These are phyloP conservation scores for Phylloscopus trochilus DNA, from an alignment of 2,113 vertebrate species.

Conservation along the genomic window DNA sequence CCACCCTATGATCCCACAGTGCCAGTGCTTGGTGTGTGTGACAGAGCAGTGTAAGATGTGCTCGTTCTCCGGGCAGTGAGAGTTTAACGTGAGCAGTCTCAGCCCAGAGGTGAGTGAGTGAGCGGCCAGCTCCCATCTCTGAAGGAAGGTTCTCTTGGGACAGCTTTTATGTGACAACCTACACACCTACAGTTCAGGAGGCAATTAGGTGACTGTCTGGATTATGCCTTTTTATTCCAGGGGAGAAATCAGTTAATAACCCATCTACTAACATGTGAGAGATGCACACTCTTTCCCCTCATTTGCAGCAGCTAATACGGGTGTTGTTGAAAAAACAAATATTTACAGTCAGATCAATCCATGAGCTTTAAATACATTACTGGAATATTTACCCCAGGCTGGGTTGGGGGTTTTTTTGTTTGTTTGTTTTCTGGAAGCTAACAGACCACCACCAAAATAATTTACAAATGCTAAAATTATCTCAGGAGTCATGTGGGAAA, in stretches of 20 bases:
- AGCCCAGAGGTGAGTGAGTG: neutral
- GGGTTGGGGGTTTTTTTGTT: neutral
- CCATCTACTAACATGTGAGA: neutral
- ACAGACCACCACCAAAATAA: neutral
- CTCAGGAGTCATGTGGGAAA: neutral
- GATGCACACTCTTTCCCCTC: neutral
- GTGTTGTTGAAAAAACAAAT: neutral
- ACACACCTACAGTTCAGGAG: neutral
- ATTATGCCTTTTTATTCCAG: neutral
- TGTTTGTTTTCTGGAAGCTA: neutral
- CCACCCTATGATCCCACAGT: accelerated
- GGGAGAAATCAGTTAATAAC: neutral
- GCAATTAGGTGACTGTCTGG: neutral
- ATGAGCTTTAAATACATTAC: neutral
- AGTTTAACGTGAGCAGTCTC: neutral
- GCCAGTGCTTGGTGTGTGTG: neutral
- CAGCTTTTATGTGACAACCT: neutral
- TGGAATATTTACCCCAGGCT: neutral
- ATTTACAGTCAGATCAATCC: neutral
- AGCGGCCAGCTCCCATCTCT: neutral
- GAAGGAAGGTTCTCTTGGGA: neutral
- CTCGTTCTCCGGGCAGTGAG: neutral
- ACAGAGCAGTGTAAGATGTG: neutral
- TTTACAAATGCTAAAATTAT: neutral
- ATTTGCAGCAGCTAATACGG: neutral